Conservation (phyloP, 2,797 vertebrate genomes). For the Bufotes viridis region DNA sequence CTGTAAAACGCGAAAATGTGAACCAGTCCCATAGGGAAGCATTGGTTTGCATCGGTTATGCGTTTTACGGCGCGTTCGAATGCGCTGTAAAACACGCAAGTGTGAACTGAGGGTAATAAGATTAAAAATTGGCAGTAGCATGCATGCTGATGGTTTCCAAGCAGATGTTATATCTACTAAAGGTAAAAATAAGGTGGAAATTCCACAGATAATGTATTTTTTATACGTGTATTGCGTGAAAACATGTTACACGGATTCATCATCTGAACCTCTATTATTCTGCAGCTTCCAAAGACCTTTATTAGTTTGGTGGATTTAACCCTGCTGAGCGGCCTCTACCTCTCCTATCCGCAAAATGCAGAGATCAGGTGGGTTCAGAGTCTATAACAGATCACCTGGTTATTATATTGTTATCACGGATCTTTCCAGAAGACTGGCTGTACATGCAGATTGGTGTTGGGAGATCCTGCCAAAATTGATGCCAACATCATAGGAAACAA, state of each 20-base stretch:
- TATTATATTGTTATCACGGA: background rate
- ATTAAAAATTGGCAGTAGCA: too few relatives aligned
- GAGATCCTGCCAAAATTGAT: background rate
- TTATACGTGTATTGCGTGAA: too few relatives aligned
- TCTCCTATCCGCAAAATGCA: constrained; percentile 50
- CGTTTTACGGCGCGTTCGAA: too few relatives aligned
- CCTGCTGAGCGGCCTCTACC: constrained; percentile 52
- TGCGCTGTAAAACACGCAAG: too few relatives aligned
- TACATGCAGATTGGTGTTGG: background rate
- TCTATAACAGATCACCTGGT: background rate
- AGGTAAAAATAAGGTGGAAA: background rate
- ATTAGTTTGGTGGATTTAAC: constrained; percentile 77
- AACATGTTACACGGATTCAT: background rate
- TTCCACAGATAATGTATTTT: background rate
- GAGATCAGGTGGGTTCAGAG: constrained; percentile 68
- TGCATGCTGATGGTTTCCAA: background rate
- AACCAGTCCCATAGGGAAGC: too few relatives aligned
- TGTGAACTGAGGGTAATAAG: too few relatives aligned
- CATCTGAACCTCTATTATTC: constrained; percentile 9
- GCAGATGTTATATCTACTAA: background rate
- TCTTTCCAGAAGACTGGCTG: background rate
- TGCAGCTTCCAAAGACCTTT: constrained; percentile 75
- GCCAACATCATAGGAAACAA: too few relatives aligned
- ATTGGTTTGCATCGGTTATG: too few relatives aligned
- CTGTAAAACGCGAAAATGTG: too few relatives aligned